Base-by-base conservation (phyloP, 2,888 invertebrate genomes). In the Cartodere bifasciata region DNA sequence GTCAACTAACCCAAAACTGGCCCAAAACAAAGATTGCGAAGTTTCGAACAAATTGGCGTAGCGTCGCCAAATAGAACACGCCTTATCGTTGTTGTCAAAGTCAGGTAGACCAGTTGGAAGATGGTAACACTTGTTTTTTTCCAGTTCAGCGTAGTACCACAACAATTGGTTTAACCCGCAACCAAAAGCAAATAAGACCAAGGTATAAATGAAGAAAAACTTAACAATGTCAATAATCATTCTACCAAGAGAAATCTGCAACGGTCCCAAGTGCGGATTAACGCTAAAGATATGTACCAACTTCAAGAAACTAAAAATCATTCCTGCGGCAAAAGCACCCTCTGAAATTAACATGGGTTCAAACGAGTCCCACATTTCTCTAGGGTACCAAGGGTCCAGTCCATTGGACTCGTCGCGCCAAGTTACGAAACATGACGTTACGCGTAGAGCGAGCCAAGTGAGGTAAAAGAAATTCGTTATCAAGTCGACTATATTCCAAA, bases 401-500 rank as follows among this genome's bases (percentile, higher is more conserved):
- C 80, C 81, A 10, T 58, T 65, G 56, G 68, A 69, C 43, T 71
- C 68, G 58, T 84, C 85, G 67, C 81, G 82, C 77, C 86, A 86
- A 13, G 85, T 84, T 32, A 83, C 72, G 46, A 82, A 75, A 74
- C 86, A 92, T 9, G 97, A 81, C 0, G 91, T 82, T 31, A 86
- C 68, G 40, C 97, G 67, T 43, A 97, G 68, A 32, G 82, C 75
- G 42, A 95, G 78, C 75, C 97, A 97, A 23, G 87, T 80, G 13
- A 95, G 82, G 55, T 97, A 98, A 49, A 97, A 84, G 46, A 85
- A 75, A 56, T 97, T 95, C 4, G 95, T 95, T 47, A 94, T 83
- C 55, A 95, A 95, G 61, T 97, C 97, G 3, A 97, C 83, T 37
- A 97, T 88, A 56, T 98, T 97, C 97, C 97, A 98, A 41, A 97